These are phyloP conservation scores for Catalaphyllia jardinei DNA, from an alignment of 64 coral and sea anemone species.

Conservation along the genomic window DNA sequence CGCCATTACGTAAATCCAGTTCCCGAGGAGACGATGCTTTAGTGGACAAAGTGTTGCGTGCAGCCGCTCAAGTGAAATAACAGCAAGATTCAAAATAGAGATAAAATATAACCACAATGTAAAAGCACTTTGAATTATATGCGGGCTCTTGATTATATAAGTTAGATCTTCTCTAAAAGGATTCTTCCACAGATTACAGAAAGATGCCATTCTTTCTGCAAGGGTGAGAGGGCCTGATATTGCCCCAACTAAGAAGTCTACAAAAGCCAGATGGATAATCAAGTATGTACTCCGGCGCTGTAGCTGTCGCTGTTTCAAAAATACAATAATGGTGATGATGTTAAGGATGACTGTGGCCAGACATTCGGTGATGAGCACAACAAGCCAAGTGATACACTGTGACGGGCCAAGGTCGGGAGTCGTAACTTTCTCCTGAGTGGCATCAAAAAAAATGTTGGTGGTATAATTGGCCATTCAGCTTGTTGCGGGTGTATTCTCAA, in stretches of 20 bases:
- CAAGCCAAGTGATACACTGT: background rate
- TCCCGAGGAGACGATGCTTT: background rate
- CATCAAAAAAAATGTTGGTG: background rate
- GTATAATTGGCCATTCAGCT: background rate
- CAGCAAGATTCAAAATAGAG: background rate
- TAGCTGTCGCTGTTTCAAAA: background rate
- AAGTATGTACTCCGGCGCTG: background rate
- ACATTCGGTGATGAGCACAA: background rate
- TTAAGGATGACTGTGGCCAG: background rate
- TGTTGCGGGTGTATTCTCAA: background rate
- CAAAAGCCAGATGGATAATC: background rate
- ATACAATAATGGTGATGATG: background rate
- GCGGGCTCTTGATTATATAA: too few relatives aligned
- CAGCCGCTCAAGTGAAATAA: background rate
- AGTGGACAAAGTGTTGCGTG: background rate
- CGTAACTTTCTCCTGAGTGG: background rate
- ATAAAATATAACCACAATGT: background rate
- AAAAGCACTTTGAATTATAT: background rate
- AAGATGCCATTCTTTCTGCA: background rate
- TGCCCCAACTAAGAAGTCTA: background rate
- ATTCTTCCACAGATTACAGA: background rate
- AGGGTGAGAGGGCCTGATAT: background rate
- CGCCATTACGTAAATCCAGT: background rate
- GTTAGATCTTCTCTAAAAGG: too few relatives aligned
- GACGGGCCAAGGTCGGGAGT: background rate